phyloP scores from a whole-genome alignment of 37 sponge, comb jelly and placozoan genomes.

The Agelas oroides region DNA sequence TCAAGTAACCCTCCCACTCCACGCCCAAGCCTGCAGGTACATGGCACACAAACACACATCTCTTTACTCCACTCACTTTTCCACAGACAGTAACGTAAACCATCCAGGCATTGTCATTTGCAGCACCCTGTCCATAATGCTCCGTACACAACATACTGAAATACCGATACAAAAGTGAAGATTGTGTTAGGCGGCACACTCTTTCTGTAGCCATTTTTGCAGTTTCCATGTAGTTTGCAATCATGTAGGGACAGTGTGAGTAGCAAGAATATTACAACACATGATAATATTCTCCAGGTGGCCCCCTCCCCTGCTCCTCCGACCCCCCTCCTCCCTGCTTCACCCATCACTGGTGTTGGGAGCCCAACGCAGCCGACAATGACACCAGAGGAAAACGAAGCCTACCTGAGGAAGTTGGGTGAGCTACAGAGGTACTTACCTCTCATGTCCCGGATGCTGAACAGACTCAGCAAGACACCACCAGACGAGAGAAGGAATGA shows the following conservation, averaged over 20 bases:
- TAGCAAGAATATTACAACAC: no score
- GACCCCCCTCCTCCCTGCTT: conserved; percentile 53
- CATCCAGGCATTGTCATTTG: no score
- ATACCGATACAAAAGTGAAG: no score
- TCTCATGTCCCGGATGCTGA: conserved; percentile 51
- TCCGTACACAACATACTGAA: no score
- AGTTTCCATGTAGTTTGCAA: no score
- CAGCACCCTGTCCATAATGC: no score
- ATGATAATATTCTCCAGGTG: background rate
- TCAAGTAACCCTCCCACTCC: conserved; percentile 3
- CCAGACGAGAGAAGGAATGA: conserved; percentile 24
- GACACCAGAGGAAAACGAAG: conserved; percentile 64
- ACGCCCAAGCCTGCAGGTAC: background rate
- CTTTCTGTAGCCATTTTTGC: no score
- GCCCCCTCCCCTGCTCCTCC: conserved; percentile 59
- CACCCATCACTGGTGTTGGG: conserved; percentile 39
- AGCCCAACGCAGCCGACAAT: conserved; percentile 51
- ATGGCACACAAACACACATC: no score
- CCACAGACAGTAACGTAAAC: no score
- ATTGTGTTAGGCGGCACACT: no score
- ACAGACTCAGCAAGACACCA: background rate
- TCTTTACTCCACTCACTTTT: no score
- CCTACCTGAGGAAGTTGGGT: conserved; percentile 50
- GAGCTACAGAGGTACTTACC: conserved; percentile 65
- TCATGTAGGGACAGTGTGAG: no score